These are phyloP conservation scores for Typhlichthys subterraneus DNA, from an alignment of 2,797 vertebrate genomes.

Conservation along the genomic window DNA sequence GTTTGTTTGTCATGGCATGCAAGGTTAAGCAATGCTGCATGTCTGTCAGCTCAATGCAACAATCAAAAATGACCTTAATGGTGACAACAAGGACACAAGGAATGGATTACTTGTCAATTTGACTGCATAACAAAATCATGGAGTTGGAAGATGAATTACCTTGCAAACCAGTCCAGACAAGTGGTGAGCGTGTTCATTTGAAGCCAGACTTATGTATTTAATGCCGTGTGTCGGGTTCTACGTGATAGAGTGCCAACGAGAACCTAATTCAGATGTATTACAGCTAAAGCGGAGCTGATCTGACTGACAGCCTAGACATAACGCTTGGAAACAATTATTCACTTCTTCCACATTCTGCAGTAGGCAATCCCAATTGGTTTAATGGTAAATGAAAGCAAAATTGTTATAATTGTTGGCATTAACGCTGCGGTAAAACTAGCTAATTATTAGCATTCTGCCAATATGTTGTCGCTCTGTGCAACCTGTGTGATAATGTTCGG, in stretches of 20 bases:
- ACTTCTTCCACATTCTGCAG: slow-evolving; percentile 23
- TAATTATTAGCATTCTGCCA: slow-evolving; percentile 69
- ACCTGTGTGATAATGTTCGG: slow-evolving; percentile 46
- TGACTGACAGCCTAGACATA: slow-evolving; percentile 67
- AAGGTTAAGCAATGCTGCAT: slow-evolving; percentile 51
- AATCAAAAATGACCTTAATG: slow-evolving; percentile 82
- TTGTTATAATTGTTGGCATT: slow-evolving; percentile 62
- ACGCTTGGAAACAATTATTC: slow-evolving; percentile 62
- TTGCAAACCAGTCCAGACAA: slow-evolving; percentile 79
- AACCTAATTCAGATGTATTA: slow-evolving; percentile 79
- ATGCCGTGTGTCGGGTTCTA: slow-evolving; percentile 64
- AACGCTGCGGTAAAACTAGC: slow-evolving; percentile 44
- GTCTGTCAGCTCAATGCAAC: slow-evolving; percentile 69
- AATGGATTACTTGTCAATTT: slow-evolving; percentile 85
- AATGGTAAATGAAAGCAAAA: slow-evolving; percentile 42
- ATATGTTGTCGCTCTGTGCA: slow-evolving; percentile 42
- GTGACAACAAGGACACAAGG: slow-evolving; percentile 81
- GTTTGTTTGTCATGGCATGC: slow-evolving; percentile 42
- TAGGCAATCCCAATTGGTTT: slow-evolving; percentile 37
- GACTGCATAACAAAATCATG: slow-evolving; percentile 83
- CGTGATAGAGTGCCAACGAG: slow-evolving; percentile 67
- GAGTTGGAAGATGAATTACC: slow-evolving; percentile 83
- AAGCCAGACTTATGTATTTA: slow-evolving; percentile 82
- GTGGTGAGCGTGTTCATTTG: slow-evolving; percentile 84
- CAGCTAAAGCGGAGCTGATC: slow-evolving; percentile 51